phyloP scores from a whole-genome alignment of 1,140 invertebrate genomes.

The Mizuhopecten yessoensis region DNA sequence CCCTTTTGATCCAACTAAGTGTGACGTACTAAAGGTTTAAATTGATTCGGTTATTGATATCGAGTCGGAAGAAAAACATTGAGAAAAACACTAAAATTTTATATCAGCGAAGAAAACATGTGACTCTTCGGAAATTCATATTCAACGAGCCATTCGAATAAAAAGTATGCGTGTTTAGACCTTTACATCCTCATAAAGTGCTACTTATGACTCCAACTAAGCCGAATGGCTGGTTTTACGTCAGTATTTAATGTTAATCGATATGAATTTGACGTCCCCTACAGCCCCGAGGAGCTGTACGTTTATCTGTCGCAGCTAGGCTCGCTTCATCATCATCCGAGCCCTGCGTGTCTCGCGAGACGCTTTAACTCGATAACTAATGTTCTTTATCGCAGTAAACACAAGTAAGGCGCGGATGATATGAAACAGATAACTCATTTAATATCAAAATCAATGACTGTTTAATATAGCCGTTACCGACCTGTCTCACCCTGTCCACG shows the following conservation, averaged over 20 bases:
- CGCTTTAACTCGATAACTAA: not conserved
- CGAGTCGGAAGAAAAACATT: no score
- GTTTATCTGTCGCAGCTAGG: slow-evolving; percentile 13
- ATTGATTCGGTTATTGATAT: no score
- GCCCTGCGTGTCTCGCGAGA: not conserved
- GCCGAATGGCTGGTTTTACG: not conserved
- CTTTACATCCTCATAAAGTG: not conserved
- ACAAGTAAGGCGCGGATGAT: not conserved
- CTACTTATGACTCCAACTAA: not conserved
- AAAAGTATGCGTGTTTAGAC: not conserved
- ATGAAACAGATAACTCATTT: not conserved
- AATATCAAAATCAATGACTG: slow-evolving; percentile 13
- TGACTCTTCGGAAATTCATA: no score
- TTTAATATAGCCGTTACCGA: not conserved
- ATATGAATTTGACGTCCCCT: not conserved
- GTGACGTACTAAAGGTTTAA: no score
- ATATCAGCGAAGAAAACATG: no score
- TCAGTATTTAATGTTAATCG: not conserved
- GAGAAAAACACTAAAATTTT: no score
- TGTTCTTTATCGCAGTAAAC: slow-evolving; percentile 16
- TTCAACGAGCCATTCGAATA: not conserved
- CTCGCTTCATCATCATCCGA: not conserved
- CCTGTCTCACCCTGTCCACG: not conserved
- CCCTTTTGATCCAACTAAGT: no score
- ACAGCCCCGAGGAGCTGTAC: not conserved